These are phyloP conservation scores for Ostrea edulis DNA, from an alignment of 1,140 invertebrate genomes.

Conservation along the genomic window DNA sequence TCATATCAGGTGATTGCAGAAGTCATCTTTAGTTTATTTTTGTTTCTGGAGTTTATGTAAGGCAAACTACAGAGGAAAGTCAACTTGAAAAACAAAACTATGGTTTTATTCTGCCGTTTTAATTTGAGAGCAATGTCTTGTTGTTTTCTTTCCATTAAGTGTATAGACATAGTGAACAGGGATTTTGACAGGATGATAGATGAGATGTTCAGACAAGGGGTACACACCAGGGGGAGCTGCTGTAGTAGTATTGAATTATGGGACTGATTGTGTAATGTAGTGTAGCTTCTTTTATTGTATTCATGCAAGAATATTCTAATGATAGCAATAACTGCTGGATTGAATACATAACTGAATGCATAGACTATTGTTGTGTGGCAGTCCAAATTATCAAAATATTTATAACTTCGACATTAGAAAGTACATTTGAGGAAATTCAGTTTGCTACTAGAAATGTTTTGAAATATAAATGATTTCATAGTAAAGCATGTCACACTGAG, in stretches of 20 bases:
- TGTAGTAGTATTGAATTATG: not conserved
- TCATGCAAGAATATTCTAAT: no score
- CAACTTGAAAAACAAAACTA: not conserved
- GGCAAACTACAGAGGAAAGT: not conserved
- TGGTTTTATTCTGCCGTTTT: not conserved
- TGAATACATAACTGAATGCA: no score
- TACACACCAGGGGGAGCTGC: not conserved
- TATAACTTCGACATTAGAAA: no score
- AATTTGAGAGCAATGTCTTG: not conserved
- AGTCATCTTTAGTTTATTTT: not conserved
- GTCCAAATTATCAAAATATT: no score
- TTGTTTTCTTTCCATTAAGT: slow-evolving; percentile 24
- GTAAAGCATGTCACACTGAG: no score
- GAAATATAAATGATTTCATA: no score
- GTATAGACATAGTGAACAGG: not conserved
- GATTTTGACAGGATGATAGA: slow-evolving; percentile 12
- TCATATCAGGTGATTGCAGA: no score
- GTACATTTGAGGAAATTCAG: no score
- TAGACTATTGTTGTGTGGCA: no score
- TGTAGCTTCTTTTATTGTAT: not conserved
- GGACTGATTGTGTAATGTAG: not conserved
- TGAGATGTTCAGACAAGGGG: not conserved
- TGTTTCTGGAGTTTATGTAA: not conserved
- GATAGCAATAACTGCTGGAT: no score
- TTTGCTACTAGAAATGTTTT: no score